phyloP scores from a whole-genome alignment of 1,140 invertebrate species.

The Drosophila arizonae region DNA sequence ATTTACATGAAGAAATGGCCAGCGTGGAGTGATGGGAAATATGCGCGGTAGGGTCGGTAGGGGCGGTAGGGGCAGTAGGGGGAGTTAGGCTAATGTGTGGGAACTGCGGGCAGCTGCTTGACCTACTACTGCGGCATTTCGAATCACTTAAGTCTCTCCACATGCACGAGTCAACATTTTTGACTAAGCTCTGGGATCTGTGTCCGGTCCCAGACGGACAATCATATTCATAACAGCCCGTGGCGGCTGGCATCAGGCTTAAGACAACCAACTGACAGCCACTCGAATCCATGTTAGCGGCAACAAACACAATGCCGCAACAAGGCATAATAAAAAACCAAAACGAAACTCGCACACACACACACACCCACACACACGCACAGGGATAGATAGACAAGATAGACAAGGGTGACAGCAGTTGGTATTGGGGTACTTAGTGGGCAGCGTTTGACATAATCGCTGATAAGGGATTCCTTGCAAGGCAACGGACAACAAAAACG shows the following conservation, averaged over 20 bases:
- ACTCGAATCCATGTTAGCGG: constrained; percentile 11
- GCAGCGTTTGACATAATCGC: constrained; percentile 73
- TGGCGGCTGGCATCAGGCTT: constrained; percentile 7
- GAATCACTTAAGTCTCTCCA: constrained; percentile 71
- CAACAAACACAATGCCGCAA: constrained; percentile 11
- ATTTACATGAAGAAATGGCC: constrained; percentile 50
- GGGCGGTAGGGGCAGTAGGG: background rate
- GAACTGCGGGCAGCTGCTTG: constrained; percentile 53
- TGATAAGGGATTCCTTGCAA: constrained; percentile 64
- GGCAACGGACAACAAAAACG: background rate
- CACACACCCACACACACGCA: no score
- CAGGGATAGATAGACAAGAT: background rate
- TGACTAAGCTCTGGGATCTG: constrained; percentile 37
- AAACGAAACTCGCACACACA: background rate
- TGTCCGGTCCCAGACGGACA: constrained; percentile 1
- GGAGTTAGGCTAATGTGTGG: background rate
- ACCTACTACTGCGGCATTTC: constrained; percentile 61
- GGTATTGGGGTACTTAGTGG: constrained; percentile 61
- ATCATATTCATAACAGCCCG: constrained; percentile 68
- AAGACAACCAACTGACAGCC: constrained; percentile 24
- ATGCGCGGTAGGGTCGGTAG: no score
- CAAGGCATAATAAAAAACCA: constrained; percentile 11
- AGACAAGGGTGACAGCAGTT: constrained; percentile 25
- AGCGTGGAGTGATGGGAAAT: background rate
- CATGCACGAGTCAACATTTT: constrained; percentile 76